Conservation (phyloP, 2,113 vertebrate species). For the Aegotheles bennettii region DNA sequence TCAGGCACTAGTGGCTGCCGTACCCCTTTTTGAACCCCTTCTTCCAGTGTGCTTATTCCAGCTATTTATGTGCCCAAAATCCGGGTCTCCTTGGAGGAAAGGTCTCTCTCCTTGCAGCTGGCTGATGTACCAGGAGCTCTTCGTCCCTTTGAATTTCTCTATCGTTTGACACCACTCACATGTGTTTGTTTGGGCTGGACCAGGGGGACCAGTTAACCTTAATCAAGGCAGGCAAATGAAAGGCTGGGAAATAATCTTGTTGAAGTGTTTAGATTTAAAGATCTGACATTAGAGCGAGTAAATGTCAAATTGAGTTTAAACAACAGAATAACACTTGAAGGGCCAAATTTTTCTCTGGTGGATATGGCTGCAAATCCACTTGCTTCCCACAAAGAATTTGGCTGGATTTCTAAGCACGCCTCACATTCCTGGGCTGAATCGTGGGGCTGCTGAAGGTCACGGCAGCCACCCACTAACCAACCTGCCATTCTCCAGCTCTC, state of each 20-base stretch:
- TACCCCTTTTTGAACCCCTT: background rate
- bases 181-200: background rate
- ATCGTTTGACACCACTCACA: background rate
- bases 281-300: conserved; percentile 37
- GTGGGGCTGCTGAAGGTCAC: fast-evolving
- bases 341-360: background rate
- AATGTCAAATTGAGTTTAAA: conserved; percentile 52
- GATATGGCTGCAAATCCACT: background rate
- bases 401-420: background rate
- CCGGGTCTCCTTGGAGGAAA: background rate
- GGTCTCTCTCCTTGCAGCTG: fast-evolving
- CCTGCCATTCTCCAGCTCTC: background rate
- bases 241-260: background rate
- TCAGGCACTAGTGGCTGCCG: fast-evolving
- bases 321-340: background rate
- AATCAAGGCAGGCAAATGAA: conserved; percentile 13
- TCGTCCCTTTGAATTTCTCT: background rate
- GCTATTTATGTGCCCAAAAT: background rate
- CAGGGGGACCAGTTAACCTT: conserved; percentile 34
- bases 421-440: background rate
- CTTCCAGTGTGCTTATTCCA: background rate
- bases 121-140: fast-evolving
- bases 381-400: background rate
- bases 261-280: conserved; percentile 19
- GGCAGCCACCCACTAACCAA: background rate